Conservation (phyloP, 2,888 invertebrate species). For the Volucella bombylans region DNA sequence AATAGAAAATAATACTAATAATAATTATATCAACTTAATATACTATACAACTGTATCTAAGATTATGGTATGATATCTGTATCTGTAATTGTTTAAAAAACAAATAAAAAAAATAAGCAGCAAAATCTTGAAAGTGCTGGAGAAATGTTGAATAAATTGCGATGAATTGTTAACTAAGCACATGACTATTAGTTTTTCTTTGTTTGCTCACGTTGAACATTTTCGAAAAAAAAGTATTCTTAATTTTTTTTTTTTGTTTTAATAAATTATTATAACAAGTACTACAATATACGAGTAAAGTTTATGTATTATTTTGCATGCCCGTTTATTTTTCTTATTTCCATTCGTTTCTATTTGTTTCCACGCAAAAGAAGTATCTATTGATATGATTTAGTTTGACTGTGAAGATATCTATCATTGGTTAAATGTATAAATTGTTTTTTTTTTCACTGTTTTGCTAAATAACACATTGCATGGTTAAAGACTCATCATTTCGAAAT, state of each 20-base stretch:
- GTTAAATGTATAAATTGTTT: no score
- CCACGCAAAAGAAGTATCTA: no score
- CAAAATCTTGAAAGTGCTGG: conserved; percentile 46
- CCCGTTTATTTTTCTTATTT: background rate
- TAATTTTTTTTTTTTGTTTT: background rate
- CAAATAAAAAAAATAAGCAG: conserved; percentile 20
- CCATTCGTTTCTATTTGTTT: background rate
- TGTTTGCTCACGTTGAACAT: conserved; percentile 11
- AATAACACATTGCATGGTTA: no score
- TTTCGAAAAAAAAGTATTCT: background rate
- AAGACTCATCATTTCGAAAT: no score
- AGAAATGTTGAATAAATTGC: conserved; percentile 41
- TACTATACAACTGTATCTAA: conserved; percentile 48
- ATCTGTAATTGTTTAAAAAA: conserved; percentile 58
- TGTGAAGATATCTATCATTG: no score
- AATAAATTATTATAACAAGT: background rate
- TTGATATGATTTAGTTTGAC: no score
- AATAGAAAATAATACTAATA: conserved; percentile 52
- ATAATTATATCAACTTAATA: conserved; percentile 50
- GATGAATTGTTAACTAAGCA: no score
- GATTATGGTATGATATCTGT: conserved; percentile 44
- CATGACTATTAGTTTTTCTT: conserved; percentile 6
- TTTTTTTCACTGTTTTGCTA: no score
- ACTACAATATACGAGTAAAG: no score
- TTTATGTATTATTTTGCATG: no score